Evolutionary conservation across 2,113 vertebrate species (phyloP).

Genomic region (Zosterops hypoxanthus): DNA sequence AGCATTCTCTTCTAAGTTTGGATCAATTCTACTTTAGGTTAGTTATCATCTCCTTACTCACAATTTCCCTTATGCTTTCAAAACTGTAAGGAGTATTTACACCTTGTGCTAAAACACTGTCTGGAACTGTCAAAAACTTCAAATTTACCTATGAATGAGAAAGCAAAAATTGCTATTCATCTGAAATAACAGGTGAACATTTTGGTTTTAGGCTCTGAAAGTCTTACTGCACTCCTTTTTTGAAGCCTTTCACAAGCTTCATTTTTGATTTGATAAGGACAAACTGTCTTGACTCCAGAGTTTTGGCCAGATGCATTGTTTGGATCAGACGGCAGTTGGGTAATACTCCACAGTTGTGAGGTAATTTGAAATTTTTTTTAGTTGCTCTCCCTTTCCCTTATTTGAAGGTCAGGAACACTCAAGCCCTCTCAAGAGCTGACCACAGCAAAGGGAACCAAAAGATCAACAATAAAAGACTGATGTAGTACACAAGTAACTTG

Average conservation of each 20-base stretch:
- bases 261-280: not conserved
- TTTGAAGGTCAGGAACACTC: not conserved
- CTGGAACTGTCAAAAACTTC: not conserved
- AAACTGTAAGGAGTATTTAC: not conserved
- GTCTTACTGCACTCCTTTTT: not conserved
- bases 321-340: not conserved
- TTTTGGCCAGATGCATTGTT: not conserved
- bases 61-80: not conserved
- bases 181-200: not conserved
- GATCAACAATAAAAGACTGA: not conserved
- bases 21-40: not conserved
- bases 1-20: not conserved
- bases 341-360: not conserved
- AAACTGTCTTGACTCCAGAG: not conserved
- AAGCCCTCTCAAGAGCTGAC: not conserved
- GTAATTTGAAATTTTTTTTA: not conserved
- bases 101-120: not conserved
- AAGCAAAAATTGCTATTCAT: not conserved
- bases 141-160: not conserved
- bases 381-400: not conserved
- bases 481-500: not conserved
- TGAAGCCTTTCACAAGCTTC: not conserved
- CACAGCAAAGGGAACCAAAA: not conserved
- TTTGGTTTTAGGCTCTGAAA: not conserved
- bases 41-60: not conserved